Evolutionary conservation across 2,797 vertebrate species (phyloP), one percentile per base, ranked within the genome.

Genomic region (Crocidura indochinensis): DNA sequence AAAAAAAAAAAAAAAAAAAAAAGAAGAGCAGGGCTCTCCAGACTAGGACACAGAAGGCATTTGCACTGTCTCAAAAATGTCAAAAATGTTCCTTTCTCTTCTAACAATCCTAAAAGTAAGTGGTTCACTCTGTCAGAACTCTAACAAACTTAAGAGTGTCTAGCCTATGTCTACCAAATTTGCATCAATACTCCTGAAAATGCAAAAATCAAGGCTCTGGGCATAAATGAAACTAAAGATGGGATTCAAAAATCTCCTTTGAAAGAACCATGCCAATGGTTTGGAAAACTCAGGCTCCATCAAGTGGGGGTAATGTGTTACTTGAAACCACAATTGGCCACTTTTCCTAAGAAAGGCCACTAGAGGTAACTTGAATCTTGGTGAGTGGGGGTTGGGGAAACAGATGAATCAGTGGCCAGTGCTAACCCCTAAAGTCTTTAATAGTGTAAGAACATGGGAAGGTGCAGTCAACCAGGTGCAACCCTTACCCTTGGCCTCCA

Each of bases 51-150:
- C 29, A 69, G 49, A 73, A 31, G 49, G 51, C 68, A 79, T 79
- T 64, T 10, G 19, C 85, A 76, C 64, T 65, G 24, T 11, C 47
- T 71, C 31, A 27, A 64, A 51, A 49, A n/a, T n/a, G n/a, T n/a
- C n/a, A n/a, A n/a, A n/a, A 60, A 60, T 71, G 38, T 49, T 49
- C 69, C 80, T 46, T 31, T 79, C 19, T 82, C 47, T 87, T n/a
- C 88, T 29, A 56, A 75, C 31, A 65, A 44, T 65, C 71, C 56
- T 77, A 71, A 76, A 88, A 53, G 47, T n/a, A 76, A 81, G 64
- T 20, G 4, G 19, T 91, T 91, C 27, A 11, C 10, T 65, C n/a
- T 49, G 53, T 67, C 56, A 56, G 90, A 75, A 67, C 46, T 75
- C 10, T 65, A 46, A 65, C 71, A 82, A n/a, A 38, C 51, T 65